Percentiles rank a stretch among this genome's conserved stretches.
Conservation (phyloP, 2,797 vertebrate genomes). For the Hapalemur alaotrensis region DNA sequence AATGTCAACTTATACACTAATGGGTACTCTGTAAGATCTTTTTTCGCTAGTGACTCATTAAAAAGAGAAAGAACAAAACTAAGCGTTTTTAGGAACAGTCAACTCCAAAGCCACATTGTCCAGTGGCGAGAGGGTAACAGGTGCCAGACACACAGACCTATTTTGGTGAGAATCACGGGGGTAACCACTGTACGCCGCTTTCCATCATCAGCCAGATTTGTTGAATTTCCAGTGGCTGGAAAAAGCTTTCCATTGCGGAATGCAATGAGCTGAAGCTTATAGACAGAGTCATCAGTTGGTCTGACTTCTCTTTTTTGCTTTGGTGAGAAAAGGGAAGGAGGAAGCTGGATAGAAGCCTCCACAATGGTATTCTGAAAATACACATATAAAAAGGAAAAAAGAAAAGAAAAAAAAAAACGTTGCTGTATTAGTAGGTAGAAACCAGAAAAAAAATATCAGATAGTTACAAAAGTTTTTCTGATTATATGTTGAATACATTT, state of each 20-base stretch:
- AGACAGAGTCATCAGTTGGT: slow-evolving; percentile 89
- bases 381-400: neutral
- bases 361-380: slow-evolving; percentile 91
- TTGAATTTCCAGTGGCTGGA: slow-evolving; percentile 94
- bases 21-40: neutral
- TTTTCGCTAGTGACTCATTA: neutral
- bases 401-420: neutral
- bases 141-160: slow-evolving; percentile 87
- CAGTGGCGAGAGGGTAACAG: fast-evolving
- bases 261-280: slow-evolving; percentile 95
- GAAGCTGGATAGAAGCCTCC: slow-evolving; percentile 96
- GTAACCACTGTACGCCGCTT: slow-evolving; percentile 94
- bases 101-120: neutral
- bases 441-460: neutral
- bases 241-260: slow-evolving; percentile 98
- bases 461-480: neutral
- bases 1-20: neutral
- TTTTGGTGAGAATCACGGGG: slow-evolving; percentile 94
- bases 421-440: neutral
- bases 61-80: neutral
- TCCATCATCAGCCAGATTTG: slow-evolving; percentile 89
- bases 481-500: neutral
- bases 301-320: slow-evolving; percentile 84
- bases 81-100: neutral
- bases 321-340: slow-evolving; percentile 92